These are phyloP conservation scores for Enteromius trimaculatus DNA, from an alignment of 2,797 vertebrate species.

Conservation along the genomic window DNA sequence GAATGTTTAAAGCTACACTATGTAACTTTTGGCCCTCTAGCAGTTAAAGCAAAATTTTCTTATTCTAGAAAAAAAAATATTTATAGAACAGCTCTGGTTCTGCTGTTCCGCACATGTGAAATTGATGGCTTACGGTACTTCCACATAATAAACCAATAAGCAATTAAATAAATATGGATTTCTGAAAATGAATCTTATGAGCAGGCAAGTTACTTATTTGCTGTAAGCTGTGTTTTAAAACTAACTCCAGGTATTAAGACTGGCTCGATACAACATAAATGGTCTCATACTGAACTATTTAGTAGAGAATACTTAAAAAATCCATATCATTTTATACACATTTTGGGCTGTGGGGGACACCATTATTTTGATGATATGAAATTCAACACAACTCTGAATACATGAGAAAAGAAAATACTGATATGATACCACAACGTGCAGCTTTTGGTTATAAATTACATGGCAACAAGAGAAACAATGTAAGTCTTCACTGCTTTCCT, in stretches of 20 bases:
- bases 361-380: not conserved
- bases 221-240: not conserved
- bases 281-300: not conserved
- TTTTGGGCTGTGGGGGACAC: not conserved
- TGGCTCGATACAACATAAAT: not conserved
- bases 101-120: not conserved
- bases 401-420: not conserved
- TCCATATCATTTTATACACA: not conserved
- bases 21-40: not conserved
- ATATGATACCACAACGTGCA: not conserved
- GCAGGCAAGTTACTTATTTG: not conserved
- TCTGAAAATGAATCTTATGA: not conserved
- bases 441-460: not conserved
- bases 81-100: not conserved
- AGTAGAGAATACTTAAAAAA: not conserved
- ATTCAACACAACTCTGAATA: not conserved
- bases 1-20: slow-evolving; percentile 28
- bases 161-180: not conserved
- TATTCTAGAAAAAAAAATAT: too few relatives aligned
- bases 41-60: not conserved
- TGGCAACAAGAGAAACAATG: not conserved
- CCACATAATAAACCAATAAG: not conserved
- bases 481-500: not conserved
- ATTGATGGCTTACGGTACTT: not conserved
- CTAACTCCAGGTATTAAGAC: not conserved